Evolutionary conservation across 2,113 vertebrate species (phyloP), one percentile per base, ranked within the genome.

Genomic region (Pseudois nayaur): DNA sequence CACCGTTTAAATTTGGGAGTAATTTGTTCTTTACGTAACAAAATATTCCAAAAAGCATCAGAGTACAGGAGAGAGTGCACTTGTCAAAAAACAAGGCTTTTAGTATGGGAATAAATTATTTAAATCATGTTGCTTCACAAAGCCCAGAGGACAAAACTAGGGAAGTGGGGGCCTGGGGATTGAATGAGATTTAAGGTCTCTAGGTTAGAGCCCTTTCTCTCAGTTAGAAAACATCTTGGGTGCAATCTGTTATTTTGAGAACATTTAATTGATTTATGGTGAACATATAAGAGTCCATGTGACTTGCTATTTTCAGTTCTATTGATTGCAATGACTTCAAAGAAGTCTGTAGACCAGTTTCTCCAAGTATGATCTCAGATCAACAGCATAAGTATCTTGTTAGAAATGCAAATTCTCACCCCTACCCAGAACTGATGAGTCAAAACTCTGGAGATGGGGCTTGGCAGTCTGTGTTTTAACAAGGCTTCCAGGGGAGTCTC

Each of bases 11-110:
- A 98, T 97, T 97, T 81, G 45, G 93, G 59, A 98, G 94, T 97
- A 97, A 98, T 98, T 98, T 98, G 25, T 79, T 98, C 33, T 87
- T 98, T 98, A 96, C 50, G 64, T 92, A 98, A 97, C 40, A 97
- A 79, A 97, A 79, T 95, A 97, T 97, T 98, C 97, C 82, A 96
- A 78, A 97, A 98, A 96, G 78, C 48, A 96, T 82, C 74, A 67
- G 92, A 57, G 45, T 95, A 95, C 91, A 97, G 94, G 57, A 96
- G 89, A 59, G 87, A 95, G 78, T 64, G 57, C 14, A 31, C 95
- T 60, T 71, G 89, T 98, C 86, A 88, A 95, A 95, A 95, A 92
- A 95, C 50, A 95, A 97, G 93, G 54, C 96, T 98, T 97, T 85
- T 94, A 98, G 86, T 52, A 17, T 81, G 81, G 57, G 36, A 89